Conservation (phyloP, 2,113 vertebrate species). For the Pipra filicauda region DNA sequence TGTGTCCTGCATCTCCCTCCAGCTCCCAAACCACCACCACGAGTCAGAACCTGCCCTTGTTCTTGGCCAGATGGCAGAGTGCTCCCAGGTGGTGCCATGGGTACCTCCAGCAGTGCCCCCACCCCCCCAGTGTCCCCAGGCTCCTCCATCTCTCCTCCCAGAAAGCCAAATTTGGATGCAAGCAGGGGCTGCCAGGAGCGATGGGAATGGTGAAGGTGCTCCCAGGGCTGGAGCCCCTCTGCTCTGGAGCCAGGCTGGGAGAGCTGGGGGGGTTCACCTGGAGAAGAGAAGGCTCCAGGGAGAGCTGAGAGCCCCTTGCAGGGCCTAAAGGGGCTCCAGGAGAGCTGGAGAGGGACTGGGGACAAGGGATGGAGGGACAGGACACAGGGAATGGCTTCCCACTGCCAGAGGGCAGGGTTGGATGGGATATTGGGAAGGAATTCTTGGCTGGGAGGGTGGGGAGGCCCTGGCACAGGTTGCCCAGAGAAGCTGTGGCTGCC, state of each 20-base stretch:
- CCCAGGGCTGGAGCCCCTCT: not conserved
- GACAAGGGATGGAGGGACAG: not conserved
- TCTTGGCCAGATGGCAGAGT: not conserved
- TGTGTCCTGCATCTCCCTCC: not conserved
- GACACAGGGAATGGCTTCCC: not conserved
- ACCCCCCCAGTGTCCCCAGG: accelerated
- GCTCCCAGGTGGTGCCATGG: accelerated
- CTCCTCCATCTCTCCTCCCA: not conserved
- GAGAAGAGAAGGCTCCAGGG: not conserved
- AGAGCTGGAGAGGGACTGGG: not conserved
- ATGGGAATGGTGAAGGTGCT: not conserved
- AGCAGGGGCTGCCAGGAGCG: not conserved
- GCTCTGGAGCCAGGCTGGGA: not conserved
- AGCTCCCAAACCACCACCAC: not conserved
- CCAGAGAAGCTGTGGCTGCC: not conserved
- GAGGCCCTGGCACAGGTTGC: not conserved
- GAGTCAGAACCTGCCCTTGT: not conserved
- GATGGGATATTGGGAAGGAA: not conserved
- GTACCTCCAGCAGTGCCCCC: not conserved
- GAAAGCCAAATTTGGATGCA: not conserved
- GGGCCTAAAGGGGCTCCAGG: not conserved
- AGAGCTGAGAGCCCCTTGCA: not conserved
- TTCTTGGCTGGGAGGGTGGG: not conserved
- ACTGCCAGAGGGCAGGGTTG: not conserved
- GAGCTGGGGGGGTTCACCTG: not conserved